phyloP scores from a whole-genome alignment of 2,113 vertebrate genomes.

The Sisor rabdophorus region DNA sequence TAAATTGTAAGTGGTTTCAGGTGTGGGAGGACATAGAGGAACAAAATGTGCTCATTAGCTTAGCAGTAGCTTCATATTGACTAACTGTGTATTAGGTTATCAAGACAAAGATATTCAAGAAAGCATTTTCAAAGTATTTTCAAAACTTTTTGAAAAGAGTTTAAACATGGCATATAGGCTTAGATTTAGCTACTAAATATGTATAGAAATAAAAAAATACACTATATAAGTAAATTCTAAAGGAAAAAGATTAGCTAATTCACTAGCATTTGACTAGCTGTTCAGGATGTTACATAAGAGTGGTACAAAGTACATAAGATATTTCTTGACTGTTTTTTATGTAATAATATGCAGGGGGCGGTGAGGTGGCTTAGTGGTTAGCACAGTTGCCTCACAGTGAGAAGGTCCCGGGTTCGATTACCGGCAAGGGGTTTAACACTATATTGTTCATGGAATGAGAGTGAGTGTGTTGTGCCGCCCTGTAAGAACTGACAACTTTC shows the following conservation, averaged over 20 bases:
- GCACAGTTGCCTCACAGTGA: no score
- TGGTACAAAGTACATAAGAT: neutral
- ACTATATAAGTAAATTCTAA: no score
- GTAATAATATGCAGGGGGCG: neutral
- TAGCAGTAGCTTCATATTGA: neutral
- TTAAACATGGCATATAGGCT: neutral
- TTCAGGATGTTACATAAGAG: no score
- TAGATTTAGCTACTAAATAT: no score
- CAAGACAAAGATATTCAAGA: neutral
- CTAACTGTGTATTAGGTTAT: neutral
- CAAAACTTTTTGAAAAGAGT: neutral
- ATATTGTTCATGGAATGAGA: no score
- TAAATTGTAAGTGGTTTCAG: constrained; percentile 19
- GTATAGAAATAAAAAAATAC: no score
- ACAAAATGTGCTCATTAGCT: neutral
- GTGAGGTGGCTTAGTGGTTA: no score
- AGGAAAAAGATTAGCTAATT: neutral
- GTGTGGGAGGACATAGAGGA: constrained; percentile 14
- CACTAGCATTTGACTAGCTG: neutral
- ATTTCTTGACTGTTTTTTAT: neutral
- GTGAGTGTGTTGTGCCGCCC: no score
- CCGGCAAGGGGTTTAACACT: no score
- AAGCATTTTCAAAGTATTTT: neutral
- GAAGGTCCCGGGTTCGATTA: no score
- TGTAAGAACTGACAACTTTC: no score